Evolutionary conservation across 2,888 invertebrate genomes (phyloP), one percentile per base, ranked within the genome.

Genomic region (Limnephilus lunatus): DNA sequence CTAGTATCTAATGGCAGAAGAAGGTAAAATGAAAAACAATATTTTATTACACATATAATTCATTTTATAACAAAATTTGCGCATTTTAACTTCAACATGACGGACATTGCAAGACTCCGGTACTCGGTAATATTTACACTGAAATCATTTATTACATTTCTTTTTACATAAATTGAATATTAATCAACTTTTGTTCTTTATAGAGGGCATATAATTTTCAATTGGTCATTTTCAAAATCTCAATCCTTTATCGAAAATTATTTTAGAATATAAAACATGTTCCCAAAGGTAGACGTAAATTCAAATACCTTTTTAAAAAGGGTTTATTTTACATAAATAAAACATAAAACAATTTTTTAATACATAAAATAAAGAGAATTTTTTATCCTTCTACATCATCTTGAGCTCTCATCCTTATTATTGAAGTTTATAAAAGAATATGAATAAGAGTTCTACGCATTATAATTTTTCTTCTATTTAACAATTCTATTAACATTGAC

Each of bases 1-100:
- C 7, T 1, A 35, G 14, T 35, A 19, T 32, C 7, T 31, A 83
- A 25, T 44, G 44, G n/a, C n/a, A n/a, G n/a, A n/a, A n/a, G n/a
- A 44, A 44, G 44, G 44, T 44, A 44, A 15, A 88, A 88, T 68
- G 19, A 68, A 89, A 90, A 90, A 90, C 32, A 30, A 35, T n/a
- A 5, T 32, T 90, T 82, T 81, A 44, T 81, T 44, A 90, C 90
- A 90, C 32, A 90, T 82, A 90, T 82, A 25, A 89, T 90, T 90
- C 30, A 90, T 82, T 90, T 90, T 48, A 82, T 90, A 90, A 90
- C 90, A 90, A 90, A 82, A 39, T 90, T 90, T 90, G 90, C 82
- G 90, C 90, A 31, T 90, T 68, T 35, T 80, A 53, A 88, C 68
- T 80, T 90, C 35, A 90, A 82, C 44, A 82, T 39, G 80, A 39